Evolutionary conservation across 2,113 vertebrate species (phyloP).

Genomic region (Apus apus): DNA sequence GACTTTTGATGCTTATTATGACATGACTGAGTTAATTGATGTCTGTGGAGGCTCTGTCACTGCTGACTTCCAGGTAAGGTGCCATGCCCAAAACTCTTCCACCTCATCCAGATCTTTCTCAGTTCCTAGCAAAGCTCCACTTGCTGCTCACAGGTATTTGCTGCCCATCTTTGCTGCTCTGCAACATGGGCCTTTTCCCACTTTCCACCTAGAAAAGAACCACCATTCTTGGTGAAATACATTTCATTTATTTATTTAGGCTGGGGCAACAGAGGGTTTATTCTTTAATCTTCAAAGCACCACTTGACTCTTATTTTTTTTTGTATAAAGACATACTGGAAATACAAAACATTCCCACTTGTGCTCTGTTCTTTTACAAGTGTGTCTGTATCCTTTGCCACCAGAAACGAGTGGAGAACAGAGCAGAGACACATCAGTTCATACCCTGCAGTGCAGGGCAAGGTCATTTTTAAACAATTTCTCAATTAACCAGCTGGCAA

Average conservation of each 20-base stretch:
- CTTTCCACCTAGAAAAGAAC: background rate
- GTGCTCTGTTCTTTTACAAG: background rate
- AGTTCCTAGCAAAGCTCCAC: background rate
- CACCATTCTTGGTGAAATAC: background rate
- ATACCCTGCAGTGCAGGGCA: background rate
- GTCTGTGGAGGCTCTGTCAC: constrained; percentile 95
- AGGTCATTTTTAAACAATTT: background rate
- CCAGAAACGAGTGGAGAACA: background rate
- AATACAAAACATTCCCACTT: background rate
- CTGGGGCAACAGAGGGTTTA: background rate
- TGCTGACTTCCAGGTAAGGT: constrained; percentile 93
- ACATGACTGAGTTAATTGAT: constrained; percentile 97
- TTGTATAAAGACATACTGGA: background rate
- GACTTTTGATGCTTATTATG: constrained; percentile 96
- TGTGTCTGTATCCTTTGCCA: background rate
- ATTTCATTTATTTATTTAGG: fast-evolving
- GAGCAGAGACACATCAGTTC: background rate
- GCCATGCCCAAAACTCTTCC: background rate
- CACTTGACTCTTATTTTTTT: background rate
- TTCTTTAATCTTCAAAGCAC: background rate
- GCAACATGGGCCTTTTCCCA: background rate
- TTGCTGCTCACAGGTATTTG: no score
- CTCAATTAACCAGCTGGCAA: background rate
- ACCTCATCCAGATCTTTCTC: fast-evolving
- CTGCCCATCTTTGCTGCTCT: background rate